Evolutionary conservation across 2,113 vertebrate species (phyloP).

Genomic region (Ictidomys tridecemlineatus): DNA sequence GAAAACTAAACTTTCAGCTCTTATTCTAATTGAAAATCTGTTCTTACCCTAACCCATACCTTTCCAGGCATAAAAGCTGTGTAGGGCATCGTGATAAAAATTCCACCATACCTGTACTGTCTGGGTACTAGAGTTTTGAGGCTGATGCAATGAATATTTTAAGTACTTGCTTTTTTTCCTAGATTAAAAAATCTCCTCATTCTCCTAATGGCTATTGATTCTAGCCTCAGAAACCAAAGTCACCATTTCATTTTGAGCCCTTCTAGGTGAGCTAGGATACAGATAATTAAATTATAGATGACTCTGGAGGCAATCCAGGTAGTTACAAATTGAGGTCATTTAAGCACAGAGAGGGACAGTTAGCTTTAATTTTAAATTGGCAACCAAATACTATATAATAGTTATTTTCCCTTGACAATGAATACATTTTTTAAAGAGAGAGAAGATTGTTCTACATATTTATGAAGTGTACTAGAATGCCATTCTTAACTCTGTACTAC

Average conservation of each 20-base stretch:
- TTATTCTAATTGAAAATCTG: neutral
- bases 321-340: conserved; percentile 83
- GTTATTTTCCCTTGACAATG: conserved; percentile 1
- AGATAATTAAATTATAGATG: conserved; percentile 81
- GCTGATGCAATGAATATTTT: conserved; percentile 69
- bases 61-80: neutral
- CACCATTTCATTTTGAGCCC: conserved; percentile 84
- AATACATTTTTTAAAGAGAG: neutral
- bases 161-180: conserved; percentile 46
- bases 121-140: conserved; percentile 65
- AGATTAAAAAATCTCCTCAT: conserved; percentile 80
- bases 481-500: neutral
- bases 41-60: conserved; percentile 43
- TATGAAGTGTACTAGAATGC: neutral
- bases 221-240: conserved; percentile 81
- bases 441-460: neutral
- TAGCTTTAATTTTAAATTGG: conserved; percentile 65
- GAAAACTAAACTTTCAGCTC: conserved; percentile 54
- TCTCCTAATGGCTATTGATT: conserved; percentile 87
- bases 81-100: neutral
- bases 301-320: conserved; percentile 78
- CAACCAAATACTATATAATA: neutral
- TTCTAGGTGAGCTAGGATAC: conserved; percentile 76
- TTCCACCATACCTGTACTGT: neutral
- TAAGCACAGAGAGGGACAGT: conserved; percentile 63